Evolutionary conservation across 2,888 invertebrate species (phyloP).

Genomic region (Acleris sparsana): DNA sequence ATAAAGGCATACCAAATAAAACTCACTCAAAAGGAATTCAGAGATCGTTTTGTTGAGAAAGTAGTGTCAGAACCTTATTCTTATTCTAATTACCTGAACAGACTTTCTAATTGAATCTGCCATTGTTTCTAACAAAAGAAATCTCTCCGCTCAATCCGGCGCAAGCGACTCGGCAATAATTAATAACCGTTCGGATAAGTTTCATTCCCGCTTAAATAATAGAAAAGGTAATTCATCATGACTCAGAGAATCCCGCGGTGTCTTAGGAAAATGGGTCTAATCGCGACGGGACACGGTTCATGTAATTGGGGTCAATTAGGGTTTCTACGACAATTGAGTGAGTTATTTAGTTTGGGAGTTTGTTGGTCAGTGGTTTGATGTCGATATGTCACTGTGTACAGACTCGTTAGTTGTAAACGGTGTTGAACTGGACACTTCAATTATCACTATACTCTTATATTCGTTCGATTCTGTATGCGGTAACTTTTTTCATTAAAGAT

Average conservation of each 20-base stretch:
- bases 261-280: slow-evolving; percentile 19
- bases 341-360: slow-evolving; percentile 8
- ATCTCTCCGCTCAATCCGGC: slow-evolving; percentile 30
- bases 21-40: background rate
- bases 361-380: background rate
- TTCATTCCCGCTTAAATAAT: slow-evolving; percentile 41
- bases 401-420: no score
- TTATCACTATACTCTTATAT: no score
- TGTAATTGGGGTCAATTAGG: slow-evolving; percentile 13
- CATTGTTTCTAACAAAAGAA: slow-evolving; percentile 29
- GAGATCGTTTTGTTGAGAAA: background rate
- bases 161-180: slow-evolving; percentile 37
- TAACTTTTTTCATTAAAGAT: no score
- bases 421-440: no score
- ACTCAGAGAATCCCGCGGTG: slow-evolving; percentile 35
- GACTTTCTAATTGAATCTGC: slow-evolving; percentile 7
- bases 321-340: slow-evolving; percentile 7
- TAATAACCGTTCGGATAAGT: slow-evolving; percentile 40
- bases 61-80: background rate
- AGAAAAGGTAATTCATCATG: slow-evolving; percentile 45
- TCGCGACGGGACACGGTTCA: slow-evolving; percentile 8
- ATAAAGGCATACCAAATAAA: no score
- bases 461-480: no score
- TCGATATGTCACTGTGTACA: no score
- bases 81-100: background rate